These are phyloP conservation scores for Morphnarchus princeps DNA, from an alignment of 2,113 vertebrate genomes.

Conservation along the genomic window DNA sequence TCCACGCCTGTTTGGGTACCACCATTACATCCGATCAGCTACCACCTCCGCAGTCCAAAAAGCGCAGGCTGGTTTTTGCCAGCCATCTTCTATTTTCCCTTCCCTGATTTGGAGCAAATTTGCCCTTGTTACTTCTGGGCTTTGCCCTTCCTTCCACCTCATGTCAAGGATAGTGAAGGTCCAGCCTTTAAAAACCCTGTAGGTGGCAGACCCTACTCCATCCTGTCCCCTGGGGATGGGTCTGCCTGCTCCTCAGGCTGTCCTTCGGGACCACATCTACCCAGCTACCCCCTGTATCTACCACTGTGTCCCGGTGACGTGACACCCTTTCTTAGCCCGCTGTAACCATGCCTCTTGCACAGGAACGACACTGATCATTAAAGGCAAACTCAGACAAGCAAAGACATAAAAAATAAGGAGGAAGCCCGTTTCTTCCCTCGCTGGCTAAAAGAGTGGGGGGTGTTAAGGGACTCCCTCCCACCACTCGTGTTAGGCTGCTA, in stretches of 20 bases:
- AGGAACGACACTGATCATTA: neutral
- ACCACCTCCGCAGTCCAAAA: neutral
- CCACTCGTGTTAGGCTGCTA: rapidly evolving
- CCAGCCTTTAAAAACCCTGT: neutral
- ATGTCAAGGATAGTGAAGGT: neutral
- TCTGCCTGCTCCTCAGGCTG: neutral
- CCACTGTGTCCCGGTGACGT: rapidly evolving
- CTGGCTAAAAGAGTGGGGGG: neutral
- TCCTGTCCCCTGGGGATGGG: neutral
- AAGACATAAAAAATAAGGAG: neutral
- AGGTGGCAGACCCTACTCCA: neutral
- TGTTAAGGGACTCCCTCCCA: neutral
- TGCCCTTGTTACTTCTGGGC: neutral
- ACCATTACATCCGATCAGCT: neutral
- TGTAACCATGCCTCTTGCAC: neutral
- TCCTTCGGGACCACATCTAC: neutral
- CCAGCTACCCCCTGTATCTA: neutral
- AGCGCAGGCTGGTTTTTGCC: neutral
- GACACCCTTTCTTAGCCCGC: neutral
- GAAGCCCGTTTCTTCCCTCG: neutral
- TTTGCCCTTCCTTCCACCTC: neutral
- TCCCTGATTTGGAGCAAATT: neutral
- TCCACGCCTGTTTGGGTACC: neutral
- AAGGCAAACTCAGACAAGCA: neutral
- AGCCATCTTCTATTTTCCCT: neutral